A percentile compares a stretch with the other conserved stretches of the same genome.
phyloP scores from a whole-genome alignment of 2,113 vertebrate genomes.

The Macquaria australasica region DNA sequence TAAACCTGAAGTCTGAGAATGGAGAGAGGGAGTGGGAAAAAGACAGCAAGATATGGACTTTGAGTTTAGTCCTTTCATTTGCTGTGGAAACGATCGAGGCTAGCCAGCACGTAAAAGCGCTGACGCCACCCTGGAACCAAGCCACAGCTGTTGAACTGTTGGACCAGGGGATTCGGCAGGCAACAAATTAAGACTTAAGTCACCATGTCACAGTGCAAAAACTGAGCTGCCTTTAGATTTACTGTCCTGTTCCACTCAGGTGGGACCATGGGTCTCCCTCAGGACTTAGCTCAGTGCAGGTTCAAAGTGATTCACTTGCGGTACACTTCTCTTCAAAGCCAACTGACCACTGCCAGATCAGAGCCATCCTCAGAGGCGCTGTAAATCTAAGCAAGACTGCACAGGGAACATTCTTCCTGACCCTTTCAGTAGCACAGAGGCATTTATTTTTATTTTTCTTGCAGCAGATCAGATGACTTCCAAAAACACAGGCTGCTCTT shows the following conservation, averaged over 20 bases:
- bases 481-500: slow-evolving; percentile 56
- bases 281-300: slow-evolving; percentile 70
- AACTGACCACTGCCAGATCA: slow-evolving; percentile 83
- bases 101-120: slow-evolving; percentile 65
- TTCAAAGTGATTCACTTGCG: slow-evolving; percentile 83
- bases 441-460: slow-evolving; percentile 69
- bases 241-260: slow-evolving; percentile 77
- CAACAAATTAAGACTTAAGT: slow-evolving; percentile 78
- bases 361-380: slow-evolving; percentile 76
- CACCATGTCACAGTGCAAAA: slow-evolving; percentile 60
- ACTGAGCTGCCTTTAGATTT: slow-evolving; percentile 79
- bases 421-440: slow-evolving; percentile 71
- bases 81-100: slow-evolving; percentile 59
- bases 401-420: slow-evolving; percentile 76
- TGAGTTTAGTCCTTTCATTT: slow-evolving; percentile 62
- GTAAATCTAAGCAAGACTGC: slow-evolving; percentile 82
- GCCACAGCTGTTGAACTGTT: slow-evolving; percentile 67
- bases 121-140: slow-evolving; percentile 65
- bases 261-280: slow-evolving; percentile 72
- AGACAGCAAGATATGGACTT: slow-evolving; percentile 54
- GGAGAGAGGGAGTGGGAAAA: slow-evolving; percentile 9
- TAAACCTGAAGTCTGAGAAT: slow-evolving; percentile 6
- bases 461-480: slow-evolving; percentile 61
- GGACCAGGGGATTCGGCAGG: slow-evolving; percentile 47
- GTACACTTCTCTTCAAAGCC: slow-evolving; percentile 79